phyloP scores from a whole-genome alignment of 1,140 invertebrate genomes.

The Coenobita brevimanus region DNA sequence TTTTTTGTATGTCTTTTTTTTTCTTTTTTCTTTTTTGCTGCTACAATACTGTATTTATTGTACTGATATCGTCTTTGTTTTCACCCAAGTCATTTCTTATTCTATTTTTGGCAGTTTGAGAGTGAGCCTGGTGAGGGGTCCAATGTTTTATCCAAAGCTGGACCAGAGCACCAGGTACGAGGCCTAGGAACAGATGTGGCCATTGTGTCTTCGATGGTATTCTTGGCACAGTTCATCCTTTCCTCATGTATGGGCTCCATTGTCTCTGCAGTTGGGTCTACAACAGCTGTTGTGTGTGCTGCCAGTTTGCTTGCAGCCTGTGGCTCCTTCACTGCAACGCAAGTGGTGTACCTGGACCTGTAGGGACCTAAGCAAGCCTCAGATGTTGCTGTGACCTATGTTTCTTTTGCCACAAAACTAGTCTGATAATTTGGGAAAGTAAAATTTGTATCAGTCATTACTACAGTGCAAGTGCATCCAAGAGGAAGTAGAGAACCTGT shows the following conservation, averaged over 20 bases:
- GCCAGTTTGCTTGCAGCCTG: conserved; percentile 89
- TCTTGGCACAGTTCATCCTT: conserved; percentile 92
- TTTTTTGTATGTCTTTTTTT: no score
- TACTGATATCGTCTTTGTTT: not conserved
- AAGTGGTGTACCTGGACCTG: conserved; percentile 91
- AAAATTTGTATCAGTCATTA: no score
- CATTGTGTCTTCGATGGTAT: conserved; percentile 95
- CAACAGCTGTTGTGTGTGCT: conserved; percentile 87
- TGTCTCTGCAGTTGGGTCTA: conserved; percentile 82
- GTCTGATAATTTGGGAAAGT: no score
- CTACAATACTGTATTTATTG: no score
- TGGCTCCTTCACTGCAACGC: conserved; percentile 87
- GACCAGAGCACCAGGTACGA: conserved; percentile 76
- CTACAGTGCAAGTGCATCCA: no score
- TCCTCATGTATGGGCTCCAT: conserved; percentile 91
- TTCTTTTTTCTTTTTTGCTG: no score
- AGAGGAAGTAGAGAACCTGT: no score
- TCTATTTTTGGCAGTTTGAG: conserved; percentile 4
- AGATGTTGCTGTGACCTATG: no score
- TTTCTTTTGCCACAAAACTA: no score
- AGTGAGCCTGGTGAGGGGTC: not conserved
- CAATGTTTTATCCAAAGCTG: not conserved
- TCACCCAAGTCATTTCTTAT: not conserved
- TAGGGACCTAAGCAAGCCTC: no score
- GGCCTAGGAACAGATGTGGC: conserved; percentile 95